These are phyloP conservation scores for Neofelis nebulosa DNA, from an alignment of 2,113 vertebrate genomes.

Conservation along the genomic window DNA sequence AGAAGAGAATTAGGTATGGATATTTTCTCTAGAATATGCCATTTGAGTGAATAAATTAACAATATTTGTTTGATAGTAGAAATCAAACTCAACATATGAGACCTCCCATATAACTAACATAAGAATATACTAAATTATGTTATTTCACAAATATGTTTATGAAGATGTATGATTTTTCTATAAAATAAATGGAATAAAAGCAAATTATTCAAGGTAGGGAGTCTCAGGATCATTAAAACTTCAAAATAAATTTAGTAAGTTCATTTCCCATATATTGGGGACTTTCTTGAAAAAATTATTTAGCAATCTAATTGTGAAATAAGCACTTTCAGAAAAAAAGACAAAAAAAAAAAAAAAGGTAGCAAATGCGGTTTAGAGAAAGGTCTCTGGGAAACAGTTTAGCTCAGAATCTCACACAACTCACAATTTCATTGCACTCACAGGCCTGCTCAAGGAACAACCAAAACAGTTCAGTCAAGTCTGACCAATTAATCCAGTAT, in stretches of 20 bases:
- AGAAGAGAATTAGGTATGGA: background rate
- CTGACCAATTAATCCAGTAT: background rate
- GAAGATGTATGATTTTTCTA: background rate
- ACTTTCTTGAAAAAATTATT: background rate
- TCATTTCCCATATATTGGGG: background rate
- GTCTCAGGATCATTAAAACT: background rate
- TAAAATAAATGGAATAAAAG: background rate
- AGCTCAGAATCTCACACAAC: background rate
- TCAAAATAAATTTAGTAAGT: constrained; percentile 34
- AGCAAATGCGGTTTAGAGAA: background rate
- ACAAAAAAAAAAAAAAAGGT: background rate
- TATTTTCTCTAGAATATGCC: background rate
- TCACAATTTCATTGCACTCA: background rate
- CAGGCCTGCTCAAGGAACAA: background rate
- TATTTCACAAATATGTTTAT: constrained; percentile 16
- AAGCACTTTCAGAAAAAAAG: background rate
- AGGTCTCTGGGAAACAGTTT: background rate
- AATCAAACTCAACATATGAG: constrained; percentile 30
- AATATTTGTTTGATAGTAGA: background rate
- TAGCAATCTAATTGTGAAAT: background rate
- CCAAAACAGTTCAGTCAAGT: background rate
- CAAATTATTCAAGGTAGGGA: background rate
- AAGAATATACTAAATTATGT: constrained; percentile 12
- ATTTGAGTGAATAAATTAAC: background rate
- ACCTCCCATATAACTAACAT: background rate